These are phyloP conservation scores for Actenoides hombroni DNA, from an alignment of 2,113 vertebrate genomes.

Conservation along the genomic window DNA sequence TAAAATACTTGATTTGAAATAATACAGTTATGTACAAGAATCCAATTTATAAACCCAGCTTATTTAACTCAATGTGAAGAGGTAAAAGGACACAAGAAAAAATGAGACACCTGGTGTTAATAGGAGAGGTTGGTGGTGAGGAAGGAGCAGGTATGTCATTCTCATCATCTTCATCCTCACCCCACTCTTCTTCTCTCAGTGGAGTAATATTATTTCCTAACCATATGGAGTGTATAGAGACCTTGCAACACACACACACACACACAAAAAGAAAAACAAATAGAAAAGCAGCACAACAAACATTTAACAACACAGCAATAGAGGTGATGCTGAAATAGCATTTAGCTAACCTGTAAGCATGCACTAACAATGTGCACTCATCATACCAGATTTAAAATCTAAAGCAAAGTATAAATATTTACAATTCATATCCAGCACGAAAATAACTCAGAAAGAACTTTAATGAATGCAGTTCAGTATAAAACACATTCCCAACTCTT, in stretches of 20 bases:
- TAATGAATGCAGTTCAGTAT: neutral
- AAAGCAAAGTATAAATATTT: neutral
- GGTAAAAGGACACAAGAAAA: neutral
- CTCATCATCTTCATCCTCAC: conserved; percentile 96
- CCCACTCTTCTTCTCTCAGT: conserved; percentile 93
- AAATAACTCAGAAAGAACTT: neutral
- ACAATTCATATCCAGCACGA: neutral
- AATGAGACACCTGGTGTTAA: conserved; percentile 88
- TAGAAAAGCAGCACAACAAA: neutral
- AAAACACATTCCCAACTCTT: neutral
- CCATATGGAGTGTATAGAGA: conserved; percentile 98
- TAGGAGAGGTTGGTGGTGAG: conserved; percentile 88
- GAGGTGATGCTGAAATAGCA: neutral
- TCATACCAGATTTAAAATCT: neutral
- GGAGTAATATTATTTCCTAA: conserved; percentile 96
- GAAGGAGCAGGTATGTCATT: conserved; percentile 80
- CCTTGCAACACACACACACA: conserved; percentile 73
- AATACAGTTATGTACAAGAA: neutral
- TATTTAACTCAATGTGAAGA: neutral
- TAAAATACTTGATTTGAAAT: neutral
- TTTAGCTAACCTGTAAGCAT: neutral
- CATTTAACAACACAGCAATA: neutral
- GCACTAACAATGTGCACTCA: neutral
- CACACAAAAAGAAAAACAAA: neutral
- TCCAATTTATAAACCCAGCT: neutral